Base-by-base conservation (phyloP, 1,140 invertebrate species). In the Pemphigus obesinymphae region DNA sequence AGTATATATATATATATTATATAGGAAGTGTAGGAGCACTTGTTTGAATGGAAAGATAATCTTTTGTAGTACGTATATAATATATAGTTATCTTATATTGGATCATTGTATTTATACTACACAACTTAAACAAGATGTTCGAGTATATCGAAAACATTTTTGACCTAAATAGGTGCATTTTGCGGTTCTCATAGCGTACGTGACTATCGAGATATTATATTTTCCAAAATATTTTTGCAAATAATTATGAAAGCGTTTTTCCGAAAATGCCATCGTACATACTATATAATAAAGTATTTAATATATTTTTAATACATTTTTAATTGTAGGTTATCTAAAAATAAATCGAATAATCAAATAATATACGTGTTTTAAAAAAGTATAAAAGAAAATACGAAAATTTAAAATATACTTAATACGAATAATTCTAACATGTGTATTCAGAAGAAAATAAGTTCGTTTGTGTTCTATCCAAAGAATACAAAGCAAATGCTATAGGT, bases 1-100 rank as follows among this genome's bases (percentile, higher is more conserved):
- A 3, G 37, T 8, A 40, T 8, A 40, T 40, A n/a, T 40, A 40
- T 40, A 40, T 40, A 40, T 40, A 40, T 8, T 40, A 40, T 40
- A 70, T 43, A 6, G 66, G n/a, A 43, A 40, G 34, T n/a, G 23
- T 43, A 70, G 26, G 20, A 43, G 34, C n/a, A 70, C 66, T 70
- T 43, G 37, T 70, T 70, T 43, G 26, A 70, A 70, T 37, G 66
- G 11, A 43, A 70, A 70, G 34, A 43, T 70, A 70, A 70, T 70
- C 66, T 70, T 43, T 70, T 43, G n/a, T n/a, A 20, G n/a, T 70
- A 70, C 17, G 66, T 43, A n/a, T 61, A 15, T 15, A 61, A 4
- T 29, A 55, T 31, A 31, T 31, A 29, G n/a, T 13, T 11, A n/a
- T 37, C 31, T 37, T 37, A 15, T 26, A n/a, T 40, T 40, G 37